Conservation (phyloP, 2,888 invertebrate species). For the Artemia sp. region DNA sequence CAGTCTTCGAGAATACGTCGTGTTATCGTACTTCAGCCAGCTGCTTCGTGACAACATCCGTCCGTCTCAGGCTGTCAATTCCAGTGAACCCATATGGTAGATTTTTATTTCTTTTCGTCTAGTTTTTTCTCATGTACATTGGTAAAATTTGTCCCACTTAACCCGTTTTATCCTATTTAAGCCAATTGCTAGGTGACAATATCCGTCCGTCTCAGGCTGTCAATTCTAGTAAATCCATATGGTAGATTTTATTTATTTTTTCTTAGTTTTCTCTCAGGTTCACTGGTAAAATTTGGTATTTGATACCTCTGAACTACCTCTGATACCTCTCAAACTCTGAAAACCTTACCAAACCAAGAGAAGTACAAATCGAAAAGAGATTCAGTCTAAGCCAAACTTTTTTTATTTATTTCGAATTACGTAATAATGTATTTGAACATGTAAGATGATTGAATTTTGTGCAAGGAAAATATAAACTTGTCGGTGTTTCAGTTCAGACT, state of each 20-base stretch:
- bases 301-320: too few relatives aligned
- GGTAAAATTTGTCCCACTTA: background rate
- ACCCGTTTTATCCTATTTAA: background rate
- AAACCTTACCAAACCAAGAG: too few relatives aligned
- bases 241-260: background rate
- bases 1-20: constrained; percentile 9
- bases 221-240: background rate
- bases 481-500: too few relatives aligned
- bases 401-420: too few relatives aligned
- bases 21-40: background rate
- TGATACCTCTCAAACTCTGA: too few relatives aligned
- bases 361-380: too few relatives aligned
- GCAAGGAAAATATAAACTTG: too few relatives aligned
- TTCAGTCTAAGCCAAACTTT: too few relatives aligned
- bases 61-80: background rate
- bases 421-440: too few relatives aligned
- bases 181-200: background rate
- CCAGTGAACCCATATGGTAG: background rate
- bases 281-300: too few relatives aligned
- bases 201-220: constrained; percentile 1
- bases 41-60: background rate
- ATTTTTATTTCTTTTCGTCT: background rate
- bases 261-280: too few relatives aligned
- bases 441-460: too few relatives aligned
- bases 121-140: background rate